Percentiles rank a stretch among this genome's conserved stretches.
phyloP scores from a whole-genome alignment of 2,888 invertebrate species.

The Orthosia cruda region DNA sequence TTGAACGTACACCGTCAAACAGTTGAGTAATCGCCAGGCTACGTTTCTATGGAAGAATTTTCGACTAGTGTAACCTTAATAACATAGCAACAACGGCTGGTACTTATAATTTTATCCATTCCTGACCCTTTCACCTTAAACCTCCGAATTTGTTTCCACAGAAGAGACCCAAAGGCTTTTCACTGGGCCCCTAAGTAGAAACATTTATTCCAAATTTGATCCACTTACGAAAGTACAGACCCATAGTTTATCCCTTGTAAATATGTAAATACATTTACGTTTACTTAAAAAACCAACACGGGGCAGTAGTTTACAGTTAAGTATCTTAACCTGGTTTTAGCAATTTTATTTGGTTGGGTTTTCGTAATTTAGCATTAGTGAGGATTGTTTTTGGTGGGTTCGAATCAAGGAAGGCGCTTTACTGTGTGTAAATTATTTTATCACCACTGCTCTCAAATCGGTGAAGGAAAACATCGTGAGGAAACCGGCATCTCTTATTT shows the following conservation, averaged over 20 bases:
- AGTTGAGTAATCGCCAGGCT: too few species aligned
- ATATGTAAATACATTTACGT: slow-evolving; percentile 65
- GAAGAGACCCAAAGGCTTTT: slow-evolving; percentile 61
- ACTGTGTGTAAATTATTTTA: too few species aligned
- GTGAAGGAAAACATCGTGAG: too few species aligned
- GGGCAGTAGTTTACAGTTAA: slow-evolving; percentile 42
- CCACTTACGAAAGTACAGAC: slow-evolving; percentile 67
- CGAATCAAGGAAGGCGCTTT: too few species aligned
- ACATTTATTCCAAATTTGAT: slow-evolving; percentile 71
- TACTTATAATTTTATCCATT: slow-evolving; percentile 35
- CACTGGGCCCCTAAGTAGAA: slow-evolving; percentile 51
- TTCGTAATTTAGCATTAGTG: slow-evolving; percentile 2
- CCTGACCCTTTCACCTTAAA: slow-evolving; percentile 45
- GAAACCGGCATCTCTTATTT: too few species aligned
- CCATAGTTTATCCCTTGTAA: slow-evolving; percentile 70
- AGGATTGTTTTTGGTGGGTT: neutral
- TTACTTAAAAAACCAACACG: slow-evolving; percentile 53
- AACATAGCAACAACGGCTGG: neutral
- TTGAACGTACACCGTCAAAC: too few species aligned
- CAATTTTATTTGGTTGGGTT: slow-evolving; percentile 10
- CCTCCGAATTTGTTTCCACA: slow-evolving; percentile 55
- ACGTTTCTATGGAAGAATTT: too few species aligned
- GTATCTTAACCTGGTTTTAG: slow-evolving; percentile 41
- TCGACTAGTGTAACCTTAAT: too few species aligned
- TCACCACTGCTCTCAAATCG: too few species aligned